These are phyloP conservation scores for Capromys pilorides DNA, from an alignment of 2,797 vertebrate species.

Conservation along the genomic window DNA sequence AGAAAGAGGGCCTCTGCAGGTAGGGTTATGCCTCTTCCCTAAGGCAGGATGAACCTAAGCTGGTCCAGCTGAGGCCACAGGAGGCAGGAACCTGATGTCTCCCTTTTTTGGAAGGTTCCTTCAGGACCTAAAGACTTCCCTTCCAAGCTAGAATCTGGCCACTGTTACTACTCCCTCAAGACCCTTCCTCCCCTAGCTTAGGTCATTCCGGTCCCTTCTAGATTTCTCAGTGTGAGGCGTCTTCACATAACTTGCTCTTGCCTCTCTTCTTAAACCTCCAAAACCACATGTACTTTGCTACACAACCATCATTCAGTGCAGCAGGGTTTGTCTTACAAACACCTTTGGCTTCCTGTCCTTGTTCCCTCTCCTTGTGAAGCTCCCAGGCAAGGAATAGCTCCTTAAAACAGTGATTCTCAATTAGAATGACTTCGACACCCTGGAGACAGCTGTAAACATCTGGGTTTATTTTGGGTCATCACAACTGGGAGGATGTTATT, in stretches of 20 bases:
- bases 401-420: neutral
- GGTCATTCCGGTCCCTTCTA: neutral
- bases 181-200: too few relatives aligned
- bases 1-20: neutral
- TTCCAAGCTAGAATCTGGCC: neutral
- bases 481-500: neutral
- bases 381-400: neutral
- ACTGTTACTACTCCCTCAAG: neutral
- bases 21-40: neutral
- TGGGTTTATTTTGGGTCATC: neutral
- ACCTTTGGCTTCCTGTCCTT: neutral
- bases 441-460: neutral
- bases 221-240: neutral
- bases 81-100: neutral
- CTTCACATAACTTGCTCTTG: neutral
- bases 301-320: accelerated
- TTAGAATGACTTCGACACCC: neutral
- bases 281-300: neutral
- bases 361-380: neutral
- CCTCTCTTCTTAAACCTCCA: neutral
- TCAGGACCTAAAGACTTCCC: neutral
- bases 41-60: neutral
- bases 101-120: neutral
- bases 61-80: neutral
- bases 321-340: neutral